A percentile compares a stretch with the other conserved stretches of the same genome.
Evolutionary conservation across 1,140 invertebrate genomes (phyloP).

Genomic region (Dryas iulia): DNA sequence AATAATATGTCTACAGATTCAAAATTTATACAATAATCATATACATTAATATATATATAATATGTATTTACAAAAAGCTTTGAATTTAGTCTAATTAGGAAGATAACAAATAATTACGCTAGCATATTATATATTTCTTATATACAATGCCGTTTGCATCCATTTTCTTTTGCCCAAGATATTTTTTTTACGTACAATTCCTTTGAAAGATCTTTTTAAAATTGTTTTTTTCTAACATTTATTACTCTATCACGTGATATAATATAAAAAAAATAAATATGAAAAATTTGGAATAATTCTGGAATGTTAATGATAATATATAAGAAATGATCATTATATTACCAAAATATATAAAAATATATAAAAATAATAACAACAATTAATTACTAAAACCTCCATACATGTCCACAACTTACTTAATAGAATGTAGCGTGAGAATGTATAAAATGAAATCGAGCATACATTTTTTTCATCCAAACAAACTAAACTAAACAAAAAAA

Average conservation of each 20-base stretch:
- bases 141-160: not conserved
- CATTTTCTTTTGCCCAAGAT: not conserved
- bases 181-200: not conserved
- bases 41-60: not conserved
- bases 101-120: not conserved
- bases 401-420: conserved; percentile 1
- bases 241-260: not conserved
- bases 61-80: not conserved
- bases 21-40: not conserved
- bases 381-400: not conserved
- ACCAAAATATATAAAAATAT: not conserved
- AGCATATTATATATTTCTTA: not conserved
- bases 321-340: not conserved
- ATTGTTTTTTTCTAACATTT: not conserved
- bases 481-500: not conserved
- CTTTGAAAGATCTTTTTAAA: not conserved
- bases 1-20: not conserved
- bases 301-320: not conserved
- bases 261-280: not conserved
- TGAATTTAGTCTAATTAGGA: not conserved
- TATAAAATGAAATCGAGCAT: too few relatives aligned
- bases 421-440: not conserved
- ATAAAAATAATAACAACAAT: not conserved
- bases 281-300: not conserved
- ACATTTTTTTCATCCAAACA: too few relatives aligned